phyloP scores from a whole-genome alignment of 2,888 invertebrate genomes.

The Coronaproctus castanopsis region DNA sequence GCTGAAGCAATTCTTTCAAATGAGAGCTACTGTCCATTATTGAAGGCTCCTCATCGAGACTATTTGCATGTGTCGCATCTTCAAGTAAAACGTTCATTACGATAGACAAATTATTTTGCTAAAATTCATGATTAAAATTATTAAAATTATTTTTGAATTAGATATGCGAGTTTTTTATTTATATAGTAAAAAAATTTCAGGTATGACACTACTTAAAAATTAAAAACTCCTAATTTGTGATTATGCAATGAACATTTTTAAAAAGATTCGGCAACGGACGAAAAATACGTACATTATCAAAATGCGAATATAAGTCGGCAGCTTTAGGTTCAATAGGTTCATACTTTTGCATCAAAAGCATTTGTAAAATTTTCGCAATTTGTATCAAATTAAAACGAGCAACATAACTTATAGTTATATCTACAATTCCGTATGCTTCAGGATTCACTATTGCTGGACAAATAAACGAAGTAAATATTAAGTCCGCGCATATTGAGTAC shows the following conservation, averaged over 20 bases:
- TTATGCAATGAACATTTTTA: too few relatives aligned
- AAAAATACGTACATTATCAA: slow-evolving; percentile 46
- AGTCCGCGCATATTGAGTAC: slow-evolving; percentile 63
- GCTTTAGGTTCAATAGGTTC: slow-evolving; percentile 55
- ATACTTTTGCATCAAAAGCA: slow-evolving; percentile 64
- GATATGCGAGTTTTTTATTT: too few relatives aligned
- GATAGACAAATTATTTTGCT: slow-evolving; percentile 48
- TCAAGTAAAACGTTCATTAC: slow-evolving; percentile 51
- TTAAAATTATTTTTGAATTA: too few relatives aligned
- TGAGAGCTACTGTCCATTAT: slow-evolving; percentile 28
- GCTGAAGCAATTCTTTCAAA: slow-evolving; percentile 37
- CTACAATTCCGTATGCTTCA: slow-evolving; percentile 82
- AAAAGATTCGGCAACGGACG: too few relatives aligned
- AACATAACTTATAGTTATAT: slow-evolving; percentile 74
- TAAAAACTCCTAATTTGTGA: too few relatives aligned
- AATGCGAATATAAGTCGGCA: slow-evolving; percentile 53
- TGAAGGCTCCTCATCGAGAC: slow-evolving; percentile 27
- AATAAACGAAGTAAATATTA: slow-evolving; percentile 80
- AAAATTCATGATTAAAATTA: too few relatives aligned
- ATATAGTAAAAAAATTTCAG: too few relatives aligned
- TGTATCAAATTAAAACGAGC: slow-evolving; percentile 76
- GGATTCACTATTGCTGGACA: slow-evolving; percentile 94
- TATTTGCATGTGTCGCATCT: slow-evolving; percentile 26
- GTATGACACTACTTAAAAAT: too few relatives aligned
- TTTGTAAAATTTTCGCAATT: slow-evolving; percentile 82